Conservation (phyloP, 2,888 invertebrate species). For the Sabellastarte sp. region DNA sequence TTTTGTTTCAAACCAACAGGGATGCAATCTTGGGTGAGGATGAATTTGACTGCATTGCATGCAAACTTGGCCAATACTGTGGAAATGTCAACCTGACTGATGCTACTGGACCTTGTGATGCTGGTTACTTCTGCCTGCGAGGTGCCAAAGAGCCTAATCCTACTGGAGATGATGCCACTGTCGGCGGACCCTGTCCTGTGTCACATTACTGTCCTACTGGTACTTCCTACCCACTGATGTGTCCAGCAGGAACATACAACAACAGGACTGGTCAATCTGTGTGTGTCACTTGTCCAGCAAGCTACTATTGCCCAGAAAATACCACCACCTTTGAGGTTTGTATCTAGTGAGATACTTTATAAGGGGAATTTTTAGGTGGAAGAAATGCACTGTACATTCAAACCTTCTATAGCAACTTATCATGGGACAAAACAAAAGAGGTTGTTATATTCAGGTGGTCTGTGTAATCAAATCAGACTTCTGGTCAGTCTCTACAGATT, state of each 20-base stretch:
- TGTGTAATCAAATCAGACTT: too few relatives aligned
- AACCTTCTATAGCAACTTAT: too few relatives aligned
- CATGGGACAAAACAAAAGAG: too few relatives aligned
- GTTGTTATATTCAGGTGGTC: too few relatives aligned
- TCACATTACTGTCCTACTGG: slow-evolving; percentile 53
- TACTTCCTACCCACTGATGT: slow-evolving; percentile 46
- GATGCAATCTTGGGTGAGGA: slow-evolving; percentile 32
- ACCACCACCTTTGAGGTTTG: slow-evolving; percentile 39
- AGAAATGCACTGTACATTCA: too few relatives aligned
- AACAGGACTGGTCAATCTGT: slow-evolving; percentile 44
- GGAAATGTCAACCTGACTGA: slow-evolving; percentile 40
- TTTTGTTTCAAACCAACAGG: too few relatives aligned
- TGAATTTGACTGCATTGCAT: slow-evolving; percentile 40
- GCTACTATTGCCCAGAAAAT: slow-evolving; percentile 52
- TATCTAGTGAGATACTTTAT: too few relatives aligned
- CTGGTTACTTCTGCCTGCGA: slow-evolving; percentile 49
- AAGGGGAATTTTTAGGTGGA: too few relatives aligned
- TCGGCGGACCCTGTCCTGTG: slow-evolving; percentile 52
- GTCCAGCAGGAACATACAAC: slow-evolving; percentile 52
- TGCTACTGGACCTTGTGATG: slow-evolving; percentile 43
- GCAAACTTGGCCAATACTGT: slow-evolving; percentile 50
- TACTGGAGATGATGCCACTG: slow-evolving; percentile 37
- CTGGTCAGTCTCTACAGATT: too few relatives aligned
- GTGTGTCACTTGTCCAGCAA: slow-evolving; percentile 46
- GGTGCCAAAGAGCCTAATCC: slow-evolving; percentile 47